These are phyloP conservation scores for Sarotherodon lohbergeri DNA, from an alignment of 2,113 vertebrate species.

Conservation along the genomic window DNA sequence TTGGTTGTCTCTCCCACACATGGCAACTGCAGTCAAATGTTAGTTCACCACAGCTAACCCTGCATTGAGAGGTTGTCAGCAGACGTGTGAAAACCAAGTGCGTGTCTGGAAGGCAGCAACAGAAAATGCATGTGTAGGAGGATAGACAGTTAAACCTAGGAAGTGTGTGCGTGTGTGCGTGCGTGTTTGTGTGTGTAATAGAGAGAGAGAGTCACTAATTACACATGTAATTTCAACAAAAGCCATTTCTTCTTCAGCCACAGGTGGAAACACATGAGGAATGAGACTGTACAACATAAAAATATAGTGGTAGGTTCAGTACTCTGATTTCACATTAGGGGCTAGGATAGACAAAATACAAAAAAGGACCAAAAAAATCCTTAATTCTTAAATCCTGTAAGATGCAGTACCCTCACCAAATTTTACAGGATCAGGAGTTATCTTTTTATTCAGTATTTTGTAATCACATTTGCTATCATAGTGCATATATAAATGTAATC, in stretches of 20 bases:
- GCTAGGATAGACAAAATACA: neutral
- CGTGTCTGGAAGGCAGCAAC: neutral
- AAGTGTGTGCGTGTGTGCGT: neutral
- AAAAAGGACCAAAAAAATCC: neutral
- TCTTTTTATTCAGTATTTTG: neutral
- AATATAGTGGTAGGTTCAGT: neutral
- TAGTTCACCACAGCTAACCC: slow-evolving; percentile 11
- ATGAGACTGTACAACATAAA: neutral
- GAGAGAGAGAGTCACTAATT: neutral
- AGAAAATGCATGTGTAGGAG: neutral
- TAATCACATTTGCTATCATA: neutral
- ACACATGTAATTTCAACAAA: neutral
- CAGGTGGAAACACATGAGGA: neutral
- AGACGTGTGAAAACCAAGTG: neutral
- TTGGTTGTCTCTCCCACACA: slow-evolving; percentile 50
- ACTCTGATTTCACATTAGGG: neutral
- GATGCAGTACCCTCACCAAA: neutral
- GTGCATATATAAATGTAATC: neutral
- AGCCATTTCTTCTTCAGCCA: neutral
- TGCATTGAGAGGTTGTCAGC: neutral
- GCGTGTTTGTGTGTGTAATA: neutral
- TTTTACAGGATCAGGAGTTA: neutral
- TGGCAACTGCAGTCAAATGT: slow-evolving; percentile 22
- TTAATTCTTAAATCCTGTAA: neutral
- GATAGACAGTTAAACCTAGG: neutral